Conservation (phyloP, 1,140 invertebrate species). For the Frieseomelitta varia region DNA sequence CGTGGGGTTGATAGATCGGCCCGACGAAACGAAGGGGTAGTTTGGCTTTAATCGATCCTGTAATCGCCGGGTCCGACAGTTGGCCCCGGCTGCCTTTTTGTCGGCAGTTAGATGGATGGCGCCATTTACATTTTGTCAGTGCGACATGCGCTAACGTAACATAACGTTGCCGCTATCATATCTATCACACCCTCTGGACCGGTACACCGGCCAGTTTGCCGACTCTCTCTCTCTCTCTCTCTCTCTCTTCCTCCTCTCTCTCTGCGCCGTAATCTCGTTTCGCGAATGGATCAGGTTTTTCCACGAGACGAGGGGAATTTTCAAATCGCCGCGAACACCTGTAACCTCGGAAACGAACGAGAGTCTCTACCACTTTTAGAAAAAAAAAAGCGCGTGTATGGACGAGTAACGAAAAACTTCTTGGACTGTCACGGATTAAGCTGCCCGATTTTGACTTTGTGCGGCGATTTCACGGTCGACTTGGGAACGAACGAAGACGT, state of each 20-base stretch:
- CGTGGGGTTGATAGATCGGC: slow-evolving; percentile 80
- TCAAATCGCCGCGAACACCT: not conserved
- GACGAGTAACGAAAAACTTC: not conserved
- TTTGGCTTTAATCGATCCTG: slow-evolving; percentile 82
- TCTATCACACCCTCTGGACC: slow-evolving; percentile 76
- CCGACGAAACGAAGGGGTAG: slow-evolving; percentile 81
- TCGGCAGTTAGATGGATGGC: slow-evolving; percentile 80
- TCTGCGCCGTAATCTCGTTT: slow-evolving; percentile 15
- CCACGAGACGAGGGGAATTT: not conserved
- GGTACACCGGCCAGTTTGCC: slow-evolving; percentile 41
- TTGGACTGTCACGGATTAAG: slow-evolving; percentile 2
- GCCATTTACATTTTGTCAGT: slow-evolving; percentile 83
- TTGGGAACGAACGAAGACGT: slow-evolving; percentile 44
- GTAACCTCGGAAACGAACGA: not conserved
- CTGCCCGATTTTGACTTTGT: slow-evolving; percentile 44
- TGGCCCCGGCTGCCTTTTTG: slow-evolving; percentile 81
- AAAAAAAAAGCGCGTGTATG: not conserved
- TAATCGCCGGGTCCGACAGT: slow-evolving; percentile 81
- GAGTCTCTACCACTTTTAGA: too few species aligned
- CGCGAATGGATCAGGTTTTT: slow-evolving; percentile 3
- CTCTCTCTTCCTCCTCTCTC: not conserved
- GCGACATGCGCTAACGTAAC: slow-evolving; percentile 77
- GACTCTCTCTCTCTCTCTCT: not conserved
- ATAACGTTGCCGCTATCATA: slow-evolving; percentile 75
- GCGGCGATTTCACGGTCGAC: slow-evolving; percentile 58